Conservation (phyloP, 2,888 invertebrate species). For the Tortricodes alternella region DNA sequence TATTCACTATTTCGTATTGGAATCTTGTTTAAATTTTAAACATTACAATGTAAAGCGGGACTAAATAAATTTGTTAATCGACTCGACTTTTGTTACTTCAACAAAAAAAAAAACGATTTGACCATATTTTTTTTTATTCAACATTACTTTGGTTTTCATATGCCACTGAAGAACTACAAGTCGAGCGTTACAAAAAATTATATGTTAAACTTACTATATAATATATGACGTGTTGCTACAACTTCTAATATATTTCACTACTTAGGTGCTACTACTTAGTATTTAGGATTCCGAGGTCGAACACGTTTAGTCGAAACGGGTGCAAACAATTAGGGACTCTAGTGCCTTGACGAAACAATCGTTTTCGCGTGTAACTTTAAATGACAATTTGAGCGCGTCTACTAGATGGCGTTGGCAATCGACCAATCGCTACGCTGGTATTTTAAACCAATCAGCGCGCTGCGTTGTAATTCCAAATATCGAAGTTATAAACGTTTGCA, state of each 20-base stretch:
- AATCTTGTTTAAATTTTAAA: slow-evolving; percentile 36
- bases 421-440: slow-evolving; percentile 4
- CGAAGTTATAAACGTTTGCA: neutral
- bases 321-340: slow-evolving; percentile 20
- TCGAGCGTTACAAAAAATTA: slow-evolving; percentile 27
- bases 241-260: slow-evolving; percentile 55
- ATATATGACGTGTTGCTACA: slow-evolving; percentile 53
- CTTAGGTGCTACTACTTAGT: slow-evolving; percentile 75
- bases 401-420: neutral
- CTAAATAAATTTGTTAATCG: slow-evolving; percentile 45
- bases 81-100: slow-evolving; percentile 33
- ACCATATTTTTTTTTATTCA: too few species aligned
- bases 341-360: slow-evolving; percentile 27
- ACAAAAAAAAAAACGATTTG: neutral
- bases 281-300: slow-evolving; percentile 46
- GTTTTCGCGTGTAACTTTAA: slow-evolving; percentile 21
- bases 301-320: slow-evolving; percentile 16
- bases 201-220: slow-evolving; percentile 39
- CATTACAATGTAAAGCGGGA: slow-evolving; percentile 63
- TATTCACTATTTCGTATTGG: slow-evolving; percentile 49
- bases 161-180: neutral
- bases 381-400: neutral
- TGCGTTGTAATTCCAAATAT: neutral
- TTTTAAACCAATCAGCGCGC: slow-evolving; percentile 18
- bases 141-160: too few species aligned